phyloP scores from a whole-genome alignment of 2,797 vertebrate species.

The Cyclopterus lumpus region DNA sequence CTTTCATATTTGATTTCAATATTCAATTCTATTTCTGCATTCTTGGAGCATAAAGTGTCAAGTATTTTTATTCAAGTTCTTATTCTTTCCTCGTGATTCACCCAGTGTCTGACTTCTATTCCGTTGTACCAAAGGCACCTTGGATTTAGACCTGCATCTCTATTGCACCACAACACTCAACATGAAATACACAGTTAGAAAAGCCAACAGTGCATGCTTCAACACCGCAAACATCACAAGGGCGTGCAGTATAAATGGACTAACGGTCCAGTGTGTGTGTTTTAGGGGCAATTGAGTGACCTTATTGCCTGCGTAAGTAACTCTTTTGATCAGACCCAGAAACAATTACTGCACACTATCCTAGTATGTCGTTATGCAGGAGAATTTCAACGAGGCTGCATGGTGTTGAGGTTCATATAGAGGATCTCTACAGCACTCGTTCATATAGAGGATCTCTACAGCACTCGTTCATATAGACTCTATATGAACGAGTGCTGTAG shows the following conservation, averaged over 20 bases:
- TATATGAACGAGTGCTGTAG: no score
- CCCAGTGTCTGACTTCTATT: slow-evolving; percentile 11
- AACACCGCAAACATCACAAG: slow-evolving; percentile 8
- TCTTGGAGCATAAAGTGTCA: slow-evolving; percentile 13
- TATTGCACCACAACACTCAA: not conserved
- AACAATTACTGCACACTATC: slow-evolving; percentile 39
- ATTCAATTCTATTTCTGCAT: not conserved
- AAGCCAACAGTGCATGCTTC: slow-evolving; percentile 18
- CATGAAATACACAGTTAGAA: not conserved
- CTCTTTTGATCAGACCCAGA: slow-evolving; percentile 72
- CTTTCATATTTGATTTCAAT: slow-evolving; percentile 2
- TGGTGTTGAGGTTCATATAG: slow-evolving; percentile 25
- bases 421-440: not conserved
- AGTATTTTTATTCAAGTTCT: slow-evolving; percentile 3
- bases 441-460: slow-evolving; percentile 8
- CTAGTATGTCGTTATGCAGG: slow-evolving; percentile 18
- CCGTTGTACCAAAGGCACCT: slow-evolving; percentile 13
- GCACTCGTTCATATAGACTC: no score
- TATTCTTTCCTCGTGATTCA: slow-evolving; percentile 29
- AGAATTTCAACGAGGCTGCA: slow-evolving; percentile 16
- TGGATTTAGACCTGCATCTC: slow-evolving; percentile 36
- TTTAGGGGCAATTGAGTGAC: slow-evolving; percentile 72
- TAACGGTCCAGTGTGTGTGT: slow-evolving; percentile 56
- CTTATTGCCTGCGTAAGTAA: slow-evolving; percentile 74
- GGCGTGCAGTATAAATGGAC: slow-evolving; percentile 43